phyloP scores from a whole-genome alignment of 2,888 invertebrate species.

The Drosophila imparisetae region DNA sequence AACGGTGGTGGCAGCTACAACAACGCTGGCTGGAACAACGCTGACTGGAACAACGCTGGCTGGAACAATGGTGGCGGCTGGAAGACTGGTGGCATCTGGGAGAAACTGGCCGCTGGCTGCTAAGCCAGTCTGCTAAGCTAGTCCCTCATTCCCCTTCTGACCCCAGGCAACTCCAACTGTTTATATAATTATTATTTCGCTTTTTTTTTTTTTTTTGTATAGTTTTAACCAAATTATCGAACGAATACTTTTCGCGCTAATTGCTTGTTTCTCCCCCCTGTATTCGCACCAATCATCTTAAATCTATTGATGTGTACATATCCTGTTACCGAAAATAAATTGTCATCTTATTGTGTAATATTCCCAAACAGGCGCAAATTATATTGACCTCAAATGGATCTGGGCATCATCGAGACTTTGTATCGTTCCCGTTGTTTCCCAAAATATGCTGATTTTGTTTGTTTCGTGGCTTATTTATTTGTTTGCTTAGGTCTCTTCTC shows the following conservation, averaged over 20 bases:
- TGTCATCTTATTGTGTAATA: constrained; percentile 32
- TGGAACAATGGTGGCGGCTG: constrained; percentile 51
- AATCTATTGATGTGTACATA: constrained; percentile 38
- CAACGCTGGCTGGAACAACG: constrained; percentile 54
- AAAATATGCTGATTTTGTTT: background rate
- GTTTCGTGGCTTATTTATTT: constrained; percentile 23
- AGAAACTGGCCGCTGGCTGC: constrained; percentile 74
- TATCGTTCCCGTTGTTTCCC: constrained; percentile 47
- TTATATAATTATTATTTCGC: constrained; percentile 9
- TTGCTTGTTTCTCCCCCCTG: constrained; percentile 5
- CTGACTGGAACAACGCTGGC: constrained; percentile 63
- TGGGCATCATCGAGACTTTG: constrained; percentile 43
- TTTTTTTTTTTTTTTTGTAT: constrained; percentile 50
- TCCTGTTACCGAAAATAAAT: constrained; percentile 18
- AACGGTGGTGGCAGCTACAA: constrained; percentile 43
- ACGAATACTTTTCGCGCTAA: constrained; percentile 38
- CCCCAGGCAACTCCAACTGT: background rate
- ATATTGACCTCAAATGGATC: constrained; percentile 48
- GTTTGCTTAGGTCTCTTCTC: constrained; percentile 8
- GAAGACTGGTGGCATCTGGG: constrained; percentile 78
- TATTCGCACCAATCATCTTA: constrained; percentile 5
- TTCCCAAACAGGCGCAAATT: constrained; percentile 37
- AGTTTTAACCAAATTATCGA: constrained; percentile 61
- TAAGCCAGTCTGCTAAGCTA: constrained; percentile 28
- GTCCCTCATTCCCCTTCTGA: background rate